Evolutionary conservation across 2,888 invertebrate species (phyloP), one percentile per base, ranked within the genome.

Genomic region (Abrostola tripartita): DNA sequence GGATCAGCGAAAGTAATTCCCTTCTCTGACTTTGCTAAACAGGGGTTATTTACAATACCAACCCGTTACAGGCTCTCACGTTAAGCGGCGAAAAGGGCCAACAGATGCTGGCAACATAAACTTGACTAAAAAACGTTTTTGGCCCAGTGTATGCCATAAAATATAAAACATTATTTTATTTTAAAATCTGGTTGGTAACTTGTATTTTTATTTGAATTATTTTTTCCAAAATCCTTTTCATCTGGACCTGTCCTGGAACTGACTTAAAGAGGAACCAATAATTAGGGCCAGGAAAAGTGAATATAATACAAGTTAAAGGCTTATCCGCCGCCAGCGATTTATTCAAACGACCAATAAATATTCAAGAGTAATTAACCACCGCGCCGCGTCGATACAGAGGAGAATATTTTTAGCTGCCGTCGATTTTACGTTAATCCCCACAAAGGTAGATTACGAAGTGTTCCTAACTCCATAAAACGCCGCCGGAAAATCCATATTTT

Each of bases 261-360:
- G 71, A 76, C 81, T 78, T 79, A 79, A 78, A 71, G 73, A 73
- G 61, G 74, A 81, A 77, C 76, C 78, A 79, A 85, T 87, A 87
- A 88, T 88, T 85, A 81, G 78, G 81, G 77, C 82, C 78, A 75
- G 82, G 79, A 88, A 90, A 89, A 90, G 90, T 87, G 87, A 87
- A 88, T 87, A 88, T 90, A 88, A 90, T 87, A 87, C 88, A 90
- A 90, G 90, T 88, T 89, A 90, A 89, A 88, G 90, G 90, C 89
- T 90, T 90, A 90, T 88, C 84, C 87, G 86, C 90, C 86, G 86
- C 86, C 79, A 81, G 90, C 91, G 91, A 91, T 92, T 92, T 93
- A 92, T 92, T 92, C 92, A 92, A 93, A 93, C 91, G 92, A 92
- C 92, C 92, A 92, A 93, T 93, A 93, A 93, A 93, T 93, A 93